Evolutionary conservation across 1,140 invertebrate genomes (phyloP), one percentile per base, ranked within the genome.

Genomic region (Drosophila obscura): DNA sequence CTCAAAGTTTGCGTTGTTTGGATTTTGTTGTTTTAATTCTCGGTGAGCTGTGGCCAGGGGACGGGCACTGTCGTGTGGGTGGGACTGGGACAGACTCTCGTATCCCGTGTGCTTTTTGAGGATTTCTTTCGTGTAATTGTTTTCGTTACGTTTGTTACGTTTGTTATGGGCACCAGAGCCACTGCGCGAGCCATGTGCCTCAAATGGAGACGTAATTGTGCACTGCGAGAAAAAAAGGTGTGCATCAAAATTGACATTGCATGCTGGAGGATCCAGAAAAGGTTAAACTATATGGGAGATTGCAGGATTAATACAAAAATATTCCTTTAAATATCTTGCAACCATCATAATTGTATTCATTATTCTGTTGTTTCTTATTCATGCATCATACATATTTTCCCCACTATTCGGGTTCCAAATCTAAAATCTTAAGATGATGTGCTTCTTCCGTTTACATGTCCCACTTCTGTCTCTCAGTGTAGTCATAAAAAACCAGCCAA

Each of bases 1-100:
- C 83, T 87, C 83, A 78, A 82, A 85, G 74, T 85, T 85, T 88
- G 82, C 83, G 75, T 76, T 87, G 82, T 87, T 87, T 87, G 83
- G 83, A 87, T 87, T 88, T 87, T 87, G 79, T 87, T 88, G 82
- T 83, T 87, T 87, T 88, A 87, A 75, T 88, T 75, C 68, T 68
- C 66, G 57, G 50, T 74, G 69, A 76, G 63, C 62, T 46, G 62
- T 67, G 48, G 52, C 61, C 39, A 51, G 57, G 69, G 51, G 46
- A 48, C 16, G 26, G 28, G 19, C 9, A 8, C 26, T 16, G 26
- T 19, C 19, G 41, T 11, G 4, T 24, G 8, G 8, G 46, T 8
- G 52, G 24, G 11, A 19, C 41, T 46, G 66, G 57, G 46, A 52
- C 68, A 63, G 60, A 72, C 59, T 73, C 73, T 80, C 63, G 63